These are phyloP conservation scores for Porites divaricata DNA, from an alignment of 92 coral and sea anemone genomes.

Conservation along the genomic window DNA sequence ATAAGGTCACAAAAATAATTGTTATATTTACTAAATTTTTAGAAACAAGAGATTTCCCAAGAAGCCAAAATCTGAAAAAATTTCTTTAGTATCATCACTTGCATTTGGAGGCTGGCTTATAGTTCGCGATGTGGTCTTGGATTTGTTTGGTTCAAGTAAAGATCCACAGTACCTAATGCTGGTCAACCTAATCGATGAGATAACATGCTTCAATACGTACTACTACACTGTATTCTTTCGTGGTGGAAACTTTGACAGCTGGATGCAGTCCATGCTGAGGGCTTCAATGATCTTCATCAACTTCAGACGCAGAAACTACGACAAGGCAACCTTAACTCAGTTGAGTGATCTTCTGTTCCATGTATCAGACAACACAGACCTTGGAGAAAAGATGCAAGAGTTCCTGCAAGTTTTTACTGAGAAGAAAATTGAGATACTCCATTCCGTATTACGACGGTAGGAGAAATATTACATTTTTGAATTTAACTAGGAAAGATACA, in stretches of 20 bases:
- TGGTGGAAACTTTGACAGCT: conserved; percentile 54
- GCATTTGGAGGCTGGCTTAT: conserved; percentile 71
- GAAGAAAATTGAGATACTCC: conserved; percentile 66
- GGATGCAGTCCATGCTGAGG: conserved; percentile 46
- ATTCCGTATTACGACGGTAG: conserved; percentile 64
- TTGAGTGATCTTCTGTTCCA: conserved; percentile 60
- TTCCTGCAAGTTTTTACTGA: conserved; percentile 48
- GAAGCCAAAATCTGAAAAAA: conserved; percentile 63
- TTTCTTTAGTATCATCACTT: conserved; percentile 40
- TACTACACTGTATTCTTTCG: conserved; percentile 51
- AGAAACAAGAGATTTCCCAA: conserved; percentile 47
- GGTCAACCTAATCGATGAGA: conserved; percentile 55
- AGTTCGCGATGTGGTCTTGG: conserved; percentile 42
- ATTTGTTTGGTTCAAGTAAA: conserved; percentile 64
- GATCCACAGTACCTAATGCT: conserved; percentile 58
- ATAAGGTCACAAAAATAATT: neutral
- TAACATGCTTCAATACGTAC: conserved; percentile 45
- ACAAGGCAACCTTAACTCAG: conserved; percentile 73
- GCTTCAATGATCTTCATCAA: conserved; percentile 51
- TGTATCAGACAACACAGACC: conserved; percentile 27
- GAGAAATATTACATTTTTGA: too few relatives aligned
- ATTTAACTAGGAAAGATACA: neutral
- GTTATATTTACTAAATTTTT: conserved; percentile 6
- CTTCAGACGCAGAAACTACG: conserved; percentile 58
- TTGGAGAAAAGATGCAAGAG: conserved; percentile 19